These are phyloP conservation scores for Sinosuthora webbiana DNA, from an alignment of 2,113 vertebrate genomes.

Conservation along the genomic window DNA sequence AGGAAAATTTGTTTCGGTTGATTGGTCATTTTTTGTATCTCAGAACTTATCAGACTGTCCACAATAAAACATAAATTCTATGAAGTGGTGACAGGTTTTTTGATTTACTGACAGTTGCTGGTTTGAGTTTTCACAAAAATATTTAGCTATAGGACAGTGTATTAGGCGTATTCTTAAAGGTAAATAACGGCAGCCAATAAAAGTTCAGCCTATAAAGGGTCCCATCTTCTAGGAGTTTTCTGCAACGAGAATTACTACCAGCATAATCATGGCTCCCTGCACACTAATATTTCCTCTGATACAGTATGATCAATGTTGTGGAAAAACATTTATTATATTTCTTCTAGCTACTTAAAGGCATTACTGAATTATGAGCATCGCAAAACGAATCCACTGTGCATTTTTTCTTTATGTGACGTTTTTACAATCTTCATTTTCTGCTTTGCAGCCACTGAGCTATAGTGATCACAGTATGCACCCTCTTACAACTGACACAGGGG, in stretches of 20 bases:
- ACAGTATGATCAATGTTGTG: conserved; percentile 92
- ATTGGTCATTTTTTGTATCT: conserved; percentile 62
- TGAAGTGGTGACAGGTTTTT: conserved; percentile 50
- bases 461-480: conserved; percentile 82
- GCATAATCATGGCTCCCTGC: conserved; percentile 85
- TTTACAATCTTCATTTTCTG: conserved; percentile 99
- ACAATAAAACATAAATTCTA: conserved; percentile 54
- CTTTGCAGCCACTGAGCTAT: conserved; percentile 92
- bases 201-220: conserved; percentile 80
- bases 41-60: conserved; percentile 44
- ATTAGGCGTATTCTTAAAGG: conserved; percentile 79
- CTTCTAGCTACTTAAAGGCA: conserved; percentile 95
- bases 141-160: conserved; percentile 75
- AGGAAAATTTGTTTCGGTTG: conserved; percentile 66
- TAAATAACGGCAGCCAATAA: conserved; percentile 84
- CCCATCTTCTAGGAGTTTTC: conserved; percentile 80
- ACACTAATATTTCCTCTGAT: conserved; percentile 90
- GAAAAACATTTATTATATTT: conserved; percentile 98
- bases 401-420: conserved; percentile 96
- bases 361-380: conserved; percentile 92
- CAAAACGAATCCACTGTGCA: conserved; percentile 89
- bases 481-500: conserved; percentile 82
- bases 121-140: conserved; percentile 77
- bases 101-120: conserved; percentile 69
- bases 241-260: conserved; percentile 80